Evolutionary conservation across 1,140 invertebrate species (phyloP).

Genomic region (Caerostris darwini): DNA sequence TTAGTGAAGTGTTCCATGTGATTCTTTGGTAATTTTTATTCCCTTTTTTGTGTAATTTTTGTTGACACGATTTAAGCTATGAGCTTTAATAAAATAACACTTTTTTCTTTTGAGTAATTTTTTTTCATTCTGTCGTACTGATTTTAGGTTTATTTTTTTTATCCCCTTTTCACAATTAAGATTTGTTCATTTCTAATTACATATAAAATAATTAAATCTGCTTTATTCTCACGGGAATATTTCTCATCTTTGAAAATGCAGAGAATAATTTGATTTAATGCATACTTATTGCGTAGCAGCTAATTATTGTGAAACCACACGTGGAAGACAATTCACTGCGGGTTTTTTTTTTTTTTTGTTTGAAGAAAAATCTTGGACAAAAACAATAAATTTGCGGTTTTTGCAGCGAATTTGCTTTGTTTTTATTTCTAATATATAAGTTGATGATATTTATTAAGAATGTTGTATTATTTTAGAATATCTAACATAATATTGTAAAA

Average conservation of each 20-base stretch:
- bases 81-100: not conserved
- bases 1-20: too few species aligned
- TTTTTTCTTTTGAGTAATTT: not conserved
- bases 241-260: not conserved
- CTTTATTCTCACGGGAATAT: not conserved
- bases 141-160: not conserved
- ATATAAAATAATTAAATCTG: not conserved
- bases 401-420: too few species aligned
- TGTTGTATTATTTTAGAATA: too few species aligned
- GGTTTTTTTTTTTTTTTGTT: not conserved
- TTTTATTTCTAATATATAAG: too few species aligned
- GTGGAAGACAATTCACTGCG: not conserved
- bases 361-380: not conserved
- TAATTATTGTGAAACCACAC: not conserved
- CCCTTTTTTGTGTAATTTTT: not conserved
- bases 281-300: not conserved
- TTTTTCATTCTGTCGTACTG: not conserved
- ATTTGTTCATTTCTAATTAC: not conserved
- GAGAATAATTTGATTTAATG: not conserved
- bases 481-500: too few species aligned
- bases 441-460: too few species aligned
- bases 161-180: not conserved
- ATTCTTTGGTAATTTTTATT: too few species aligned
- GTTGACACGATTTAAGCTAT: not conserved
- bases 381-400: too few species aligned